Evolutionary conservation across 1,140 invertebrate genomes (phyloP), one percentile per base, ranked within the genome.

Genomic region (Hypothenemus hampei): DNA sequence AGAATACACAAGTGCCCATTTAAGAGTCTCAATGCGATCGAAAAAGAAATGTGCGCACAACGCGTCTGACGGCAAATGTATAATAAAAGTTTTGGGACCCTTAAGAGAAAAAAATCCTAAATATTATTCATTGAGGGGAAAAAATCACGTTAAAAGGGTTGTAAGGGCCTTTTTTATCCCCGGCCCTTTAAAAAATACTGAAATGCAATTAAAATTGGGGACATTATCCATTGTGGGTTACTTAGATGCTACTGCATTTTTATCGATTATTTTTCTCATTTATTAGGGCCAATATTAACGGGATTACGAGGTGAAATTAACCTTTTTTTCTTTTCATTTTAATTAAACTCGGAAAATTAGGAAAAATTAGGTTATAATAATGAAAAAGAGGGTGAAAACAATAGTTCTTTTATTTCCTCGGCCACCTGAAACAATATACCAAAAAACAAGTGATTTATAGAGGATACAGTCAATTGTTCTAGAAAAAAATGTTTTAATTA

Each of bases 201-300:
- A 57, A 57, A 50, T 57, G 53, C 36, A 56, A 56, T 56, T 56
- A 54, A 56, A 56, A 48, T 48, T 46, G 51, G 51, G n/a, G n/a
- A n/a, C n/a, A n/a, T n/a, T n/a, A n/a, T n/a, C n/a, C 51, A 39
- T 44, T 39, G 51, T 31, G 19, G 44, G 43, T n/a, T 4, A 21
- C 41, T 29, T 37, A 36, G n/a, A 46, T 48, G 43, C 37, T 35
- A 43, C 37, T 53, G 50, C 4, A 44, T 11, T 23, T n/a, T 18
- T 41, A 55, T 55, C 16, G 41, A 55, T 55, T 45, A 22, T 22
- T 36, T 29, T 24, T 53, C 15, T 43, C 18, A 23, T 20, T 23
- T 22, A 23, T 43, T 11, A 22, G 18, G 40, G 40, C 23, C 40
- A 18, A 1, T 10, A 19, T 18, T 10, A 16, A 39, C n/a, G 10